These are phyloP conservation scores for Sylvia borin DNA, from an alignment of 2,797 vertebrate species.

Conservation along the genomic window DNA sequence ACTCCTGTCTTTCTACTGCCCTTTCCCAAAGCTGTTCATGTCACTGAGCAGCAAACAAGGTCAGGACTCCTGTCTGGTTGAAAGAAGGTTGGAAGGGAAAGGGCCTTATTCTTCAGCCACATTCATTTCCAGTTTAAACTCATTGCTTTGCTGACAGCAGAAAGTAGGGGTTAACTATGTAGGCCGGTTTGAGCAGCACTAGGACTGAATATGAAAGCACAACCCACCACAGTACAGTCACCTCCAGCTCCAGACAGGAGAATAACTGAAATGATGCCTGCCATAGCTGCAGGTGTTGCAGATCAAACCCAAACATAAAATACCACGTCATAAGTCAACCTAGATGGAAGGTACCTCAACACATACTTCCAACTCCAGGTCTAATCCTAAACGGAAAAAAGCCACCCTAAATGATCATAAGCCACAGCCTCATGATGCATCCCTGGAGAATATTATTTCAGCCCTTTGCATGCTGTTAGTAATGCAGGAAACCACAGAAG, in stretches of 20 bases:
- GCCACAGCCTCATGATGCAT: neutral
- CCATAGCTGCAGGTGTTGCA: neutral
- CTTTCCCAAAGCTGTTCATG: neutral
- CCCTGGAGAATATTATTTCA: neutral
- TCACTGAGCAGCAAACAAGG: neutral
- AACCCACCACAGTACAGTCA: neutral
- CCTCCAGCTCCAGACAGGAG: neutral
- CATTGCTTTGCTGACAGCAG: neutral
- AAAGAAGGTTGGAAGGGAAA: neutral
- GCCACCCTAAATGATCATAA: neutral
- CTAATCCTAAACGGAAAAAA: neutral
- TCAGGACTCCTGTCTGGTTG: neutral
- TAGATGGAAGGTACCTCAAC: neutral
- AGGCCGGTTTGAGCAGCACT: neutral
- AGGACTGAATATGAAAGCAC: neutral
- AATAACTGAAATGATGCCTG: neutral
- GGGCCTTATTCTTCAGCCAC: neutral
- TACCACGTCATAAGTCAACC: fast-evolving
- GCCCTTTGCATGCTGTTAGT: neutral
- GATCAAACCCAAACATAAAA: neutral
- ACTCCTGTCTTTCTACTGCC: neutral
- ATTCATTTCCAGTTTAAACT: neutral
- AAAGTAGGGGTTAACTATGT: neutral
- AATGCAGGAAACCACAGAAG: neutral
- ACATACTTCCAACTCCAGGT: no score